Evolutionary conservation across 92 coral and sea anemone genomes (phyloP).

Genomic region (Porites lobata): DNA sequence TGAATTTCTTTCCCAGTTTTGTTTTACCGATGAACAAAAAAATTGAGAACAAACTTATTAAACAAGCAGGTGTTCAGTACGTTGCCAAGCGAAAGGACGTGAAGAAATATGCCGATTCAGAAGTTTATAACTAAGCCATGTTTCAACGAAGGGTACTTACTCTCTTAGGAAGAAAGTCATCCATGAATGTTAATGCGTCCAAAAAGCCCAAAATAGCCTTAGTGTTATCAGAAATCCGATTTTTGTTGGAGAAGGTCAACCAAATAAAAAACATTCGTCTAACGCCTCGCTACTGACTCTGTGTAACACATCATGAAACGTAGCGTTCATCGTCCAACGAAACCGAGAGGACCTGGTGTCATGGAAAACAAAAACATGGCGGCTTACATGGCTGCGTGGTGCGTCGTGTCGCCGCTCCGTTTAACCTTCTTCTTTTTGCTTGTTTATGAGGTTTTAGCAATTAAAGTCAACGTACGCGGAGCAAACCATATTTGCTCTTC

Average conservation of each 20-base stretch:
- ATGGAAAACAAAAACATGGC: conserved; percentile 62
- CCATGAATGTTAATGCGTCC: conserved; percentile 60
- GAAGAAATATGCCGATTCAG: no score
- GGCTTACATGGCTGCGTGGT: conserved; percentile 66
- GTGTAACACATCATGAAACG: conserved; percentile 13
- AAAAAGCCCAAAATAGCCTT: not conserved
- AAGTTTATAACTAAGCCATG: not conserved
- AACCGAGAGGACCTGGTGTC: conserved; percentile 21
- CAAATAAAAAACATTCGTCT: not conserved
- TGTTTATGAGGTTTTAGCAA: not conserved
- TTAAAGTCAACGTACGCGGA: conserved; percentile 13
- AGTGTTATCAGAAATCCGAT: conserved; percentile 5
- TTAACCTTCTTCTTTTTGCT: conserved; percentile 1
- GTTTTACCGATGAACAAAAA: no score
- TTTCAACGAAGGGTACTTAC: conserved; percentile 54
- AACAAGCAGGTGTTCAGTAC: no score
- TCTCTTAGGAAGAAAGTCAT: conserved; percentile 85
- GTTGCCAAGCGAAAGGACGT: conserved; percentile 15
- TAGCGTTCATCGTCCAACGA: not conserved
- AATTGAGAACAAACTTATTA: no score
- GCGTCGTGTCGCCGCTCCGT: not conserved
- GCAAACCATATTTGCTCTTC: conserved; percentile 48
- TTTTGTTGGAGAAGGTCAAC: not conserved
- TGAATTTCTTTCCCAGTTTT: no score
- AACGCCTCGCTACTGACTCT: no score